A percentile compares a stretch with the other conserved stretches of the same genome.
Conservation (phyloP, 2,797 vertebrate species). For the Sibirionetta formosa region DNA sequence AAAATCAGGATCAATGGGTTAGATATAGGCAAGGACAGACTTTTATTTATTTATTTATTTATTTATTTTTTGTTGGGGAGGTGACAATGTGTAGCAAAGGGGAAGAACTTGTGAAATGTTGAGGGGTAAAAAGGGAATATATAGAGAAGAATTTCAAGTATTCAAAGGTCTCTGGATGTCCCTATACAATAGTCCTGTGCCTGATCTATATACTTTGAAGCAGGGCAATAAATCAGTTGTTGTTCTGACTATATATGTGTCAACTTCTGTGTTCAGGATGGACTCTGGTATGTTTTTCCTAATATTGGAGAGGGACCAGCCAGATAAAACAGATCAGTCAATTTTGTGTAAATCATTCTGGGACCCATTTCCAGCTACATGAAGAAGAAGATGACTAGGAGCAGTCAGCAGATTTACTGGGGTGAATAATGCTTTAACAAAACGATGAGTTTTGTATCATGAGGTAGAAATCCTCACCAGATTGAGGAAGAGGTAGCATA, state of each 20-base stretch:
- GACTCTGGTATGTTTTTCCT: background rate
- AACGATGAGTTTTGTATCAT: background rate
- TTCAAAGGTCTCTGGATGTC: background rate
- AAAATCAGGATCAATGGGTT: background rate
- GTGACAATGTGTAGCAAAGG: background rate
- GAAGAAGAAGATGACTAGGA: background rate
- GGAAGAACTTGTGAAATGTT: background rate
- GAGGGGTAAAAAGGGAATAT: background rate
- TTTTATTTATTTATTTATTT: background rate
- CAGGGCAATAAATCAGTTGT: background rate
- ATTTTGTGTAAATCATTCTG: background rate
- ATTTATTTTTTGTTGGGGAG: background rate
- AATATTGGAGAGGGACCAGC: background rate
- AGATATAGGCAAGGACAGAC: rapidly evolving
- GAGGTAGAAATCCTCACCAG: no score
- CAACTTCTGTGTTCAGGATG: background rate
- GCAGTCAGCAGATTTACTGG: background rate
- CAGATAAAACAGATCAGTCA: background rate
- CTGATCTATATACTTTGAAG: background rate
- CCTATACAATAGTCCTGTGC: background rate
- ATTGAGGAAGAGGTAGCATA: background rate
- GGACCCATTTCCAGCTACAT: background rate
- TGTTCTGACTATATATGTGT: background rate
- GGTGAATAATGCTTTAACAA: background rate
- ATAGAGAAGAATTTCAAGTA: background rate